phyloP scores from a whole-genome alignment of 1,140 invertebrate species.

The Trinorchestia longiramus region DNA sequence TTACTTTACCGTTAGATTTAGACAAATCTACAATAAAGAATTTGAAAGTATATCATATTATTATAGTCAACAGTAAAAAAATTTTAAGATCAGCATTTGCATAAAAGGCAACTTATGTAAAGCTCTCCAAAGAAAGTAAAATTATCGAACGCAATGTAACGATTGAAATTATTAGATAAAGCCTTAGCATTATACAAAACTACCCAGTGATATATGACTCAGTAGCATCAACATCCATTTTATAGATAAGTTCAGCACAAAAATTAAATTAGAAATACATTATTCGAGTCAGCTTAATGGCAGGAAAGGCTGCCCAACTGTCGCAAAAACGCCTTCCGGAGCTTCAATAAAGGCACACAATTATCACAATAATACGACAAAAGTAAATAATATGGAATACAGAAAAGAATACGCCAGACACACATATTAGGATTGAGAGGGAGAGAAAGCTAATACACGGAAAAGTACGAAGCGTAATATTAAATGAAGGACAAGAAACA shows the following conservation, averaged over 20 bases:
- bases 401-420: neutral
- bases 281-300: neutral
- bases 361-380: neutral
- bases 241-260: neutral
- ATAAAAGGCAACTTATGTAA: neutral
- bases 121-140: neutral
- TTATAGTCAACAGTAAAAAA: neutral
- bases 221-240: neutral
- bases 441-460: neutral
- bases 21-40: neutral
- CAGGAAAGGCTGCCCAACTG: no score
- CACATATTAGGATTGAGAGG: neutral
- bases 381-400: neutral
- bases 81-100: neutral
- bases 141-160: neutral
- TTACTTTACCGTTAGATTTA: neutral
- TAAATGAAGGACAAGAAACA: neutral
- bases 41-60: neutral
- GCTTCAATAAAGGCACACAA: constrained; percentile 8
- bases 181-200: neutral
- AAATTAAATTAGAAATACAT: neutral
- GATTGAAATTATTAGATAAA: neutral
- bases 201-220: neutral
- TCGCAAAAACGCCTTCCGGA: no score
- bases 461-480: neutral